These are phyloP conservation scores for Leucozona laternaria DNA, from an alignment of 2,888 invertebrate species.

Conservation along the genomic window DNA sequence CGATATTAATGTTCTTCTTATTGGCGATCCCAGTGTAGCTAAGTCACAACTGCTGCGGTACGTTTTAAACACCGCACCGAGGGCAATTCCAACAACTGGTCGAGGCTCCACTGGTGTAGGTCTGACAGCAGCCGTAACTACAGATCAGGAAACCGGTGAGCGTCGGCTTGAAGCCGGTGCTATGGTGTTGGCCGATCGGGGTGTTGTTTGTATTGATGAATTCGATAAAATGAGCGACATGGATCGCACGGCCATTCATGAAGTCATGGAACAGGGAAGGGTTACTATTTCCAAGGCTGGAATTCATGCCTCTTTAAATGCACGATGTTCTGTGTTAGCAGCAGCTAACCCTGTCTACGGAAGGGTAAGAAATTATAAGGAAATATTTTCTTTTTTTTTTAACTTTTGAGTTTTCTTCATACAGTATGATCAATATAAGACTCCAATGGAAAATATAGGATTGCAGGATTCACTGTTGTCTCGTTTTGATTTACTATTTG, in stretches of 20 bases:
- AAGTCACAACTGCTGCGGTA: conserved; percentile 98
- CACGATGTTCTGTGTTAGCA: conserved; percentile 98
- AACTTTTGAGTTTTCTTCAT: conserved; percentile 66
- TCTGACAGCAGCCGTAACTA: conserved; percentile 98
- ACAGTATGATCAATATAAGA: conserved; percentile 99
- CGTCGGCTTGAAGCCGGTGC: conserved; percentile 97
- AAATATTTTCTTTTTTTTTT: conserved; percentile 74
- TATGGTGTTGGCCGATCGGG: conserved; percentile 99
- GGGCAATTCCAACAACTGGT: conserved; percentile 98
- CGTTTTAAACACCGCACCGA: conserved; percentile 96
- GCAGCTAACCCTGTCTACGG: conserved; percentile 99
- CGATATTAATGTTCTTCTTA: conserved; percentile 94
- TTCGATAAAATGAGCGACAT: conserved; percentile 99
- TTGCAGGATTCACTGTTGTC: conserved; percentile 98
- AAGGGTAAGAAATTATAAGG: conserved; percentile 86
- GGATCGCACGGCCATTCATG: conserved; percentile 99
- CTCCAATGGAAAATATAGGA: conserved; percentile 99
- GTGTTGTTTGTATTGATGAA: conserved; percentile 97
- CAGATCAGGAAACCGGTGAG: conserved; percentile 96
- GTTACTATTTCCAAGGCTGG: conserved; percentile 99
- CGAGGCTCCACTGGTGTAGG: conserved; percentile 99
- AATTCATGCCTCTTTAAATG: conserved; percentile 98
- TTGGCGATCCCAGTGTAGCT: conserved; percentile 99
- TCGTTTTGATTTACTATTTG: conserved; percentile 99
- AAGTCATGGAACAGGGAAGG: conserved; percentile 99